These are phyloP conservation scores for Cepphus grylle DNA, from an alignment of 2,113 vertebrate species.

Conservation along the genomic window DNA sequence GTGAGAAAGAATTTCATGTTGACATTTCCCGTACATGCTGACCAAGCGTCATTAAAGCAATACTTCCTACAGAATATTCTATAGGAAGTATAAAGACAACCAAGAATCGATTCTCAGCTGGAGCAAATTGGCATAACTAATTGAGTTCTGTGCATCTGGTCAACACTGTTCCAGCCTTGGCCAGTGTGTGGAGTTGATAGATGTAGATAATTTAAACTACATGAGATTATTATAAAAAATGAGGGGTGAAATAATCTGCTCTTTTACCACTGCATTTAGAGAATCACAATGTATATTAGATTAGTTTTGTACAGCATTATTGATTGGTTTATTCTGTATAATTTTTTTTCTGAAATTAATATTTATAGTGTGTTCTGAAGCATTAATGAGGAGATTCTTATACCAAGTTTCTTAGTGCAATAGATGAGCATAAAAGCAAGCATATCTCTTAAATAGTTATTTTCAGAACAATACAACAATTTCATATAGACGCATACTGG, in stretches of 20 bases:
- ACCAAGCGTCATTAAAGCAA: slow-evolving; percentile 1
- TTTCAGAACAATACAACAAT: not conserved
- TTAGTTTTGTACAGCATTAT: not conserved
- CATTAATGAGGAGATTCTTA: not conserved
- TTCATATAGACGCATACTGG: not conserved
- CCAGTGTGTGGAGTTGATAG: not conserved
- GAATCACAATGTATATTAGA: not conserved
- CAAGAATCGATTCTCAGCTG: slow-evolving; percentile 13
- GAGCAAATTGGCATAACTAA: slow-evolving; percentile 57
- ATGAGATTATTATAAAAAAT: slow-evolving; percentile 2
- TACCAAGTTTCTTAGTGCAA: not conserved
- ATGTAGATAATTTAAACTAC: slow-evolving; percentile 42
- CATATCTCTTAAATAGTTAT: not conserved
- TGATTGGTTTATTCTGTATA: not conserved
- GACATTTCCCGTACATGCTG: not conserved
- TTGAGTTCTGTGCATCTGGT: slow-evolving; percentile 49
- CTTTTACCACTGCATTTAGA: slow-evolving; percentile 1
- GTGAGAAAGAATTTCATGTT: not conserved
- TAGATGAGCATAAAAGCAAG: not conserved
- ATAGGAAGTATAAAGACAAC: slow-evolving; percentile 3
- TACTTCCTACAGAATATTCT: slow-evolving; percentile 32
- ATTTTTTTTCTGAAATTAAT: not conserved
- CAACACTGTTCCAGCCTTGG: not conserved
- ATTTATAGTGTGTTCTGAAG: not conserved
- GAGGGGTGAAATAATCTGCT: not conserved